These are phyloP conservation scores for Noctua janthina DNA, from an alignment of 2,888 invertebrate species.

Conservation along the genomic window DNA sequence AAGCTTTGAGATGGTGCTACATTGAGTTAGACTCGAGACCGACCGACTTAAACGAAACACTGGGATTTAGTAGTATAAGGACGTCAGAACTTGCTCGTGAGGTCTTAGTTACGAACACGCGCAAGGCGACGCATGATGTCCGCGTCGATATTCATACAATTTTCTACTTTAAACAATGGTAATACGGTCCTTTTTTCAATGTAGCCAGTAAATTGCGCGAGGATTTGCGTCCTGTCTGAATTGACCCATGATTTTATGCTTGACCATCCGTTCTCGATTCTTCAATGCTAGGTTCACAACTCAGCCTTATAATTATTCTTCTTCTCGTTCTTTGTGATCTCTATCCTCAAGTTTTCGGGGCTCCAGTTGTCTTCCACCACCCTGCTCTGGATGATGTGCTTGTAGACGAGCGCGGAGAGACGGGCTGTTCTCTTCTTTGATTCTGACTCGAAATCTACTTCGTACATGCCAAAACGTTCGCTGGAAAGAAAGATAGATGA, in stretches of 20 bases:
- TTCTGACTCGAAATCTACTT: conserved; percentile 92
- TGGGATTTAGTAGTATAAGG: too few species aligned
- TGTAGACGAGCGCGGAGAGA: conserved; percentile 90
- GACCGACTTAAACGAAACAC: too few species aligned
- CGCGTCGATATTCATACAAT: too few species aligned
- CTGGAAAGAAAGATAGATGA: conserved; percentile 68
- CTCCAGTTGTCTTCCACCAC: conserved; percentile 77
- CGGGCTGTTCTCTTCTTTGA: conserved; percentile 91
- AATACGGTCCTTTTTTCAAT: neutral
- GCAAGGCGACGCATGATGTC: too few species aligned
- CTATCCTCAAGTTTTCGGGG: conserved; percentile 75
- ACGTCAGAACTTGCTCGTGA: too few species aligned
- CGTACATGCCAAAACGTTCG: conserved; percentile 92
- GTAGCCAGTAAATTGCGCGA: neutral
- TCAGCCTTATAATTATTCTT: conserved; percentile 67
- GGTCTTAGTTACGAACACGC: too few species aligned
- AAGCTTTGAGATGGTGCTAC: too few species aligned
- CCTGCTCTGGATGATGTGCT: conserved; percentile 79
- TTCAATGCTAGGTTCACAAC: conserved; percentile 60
- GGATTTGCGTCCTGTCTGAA: neutral
- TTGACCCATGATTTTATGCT: neutral
- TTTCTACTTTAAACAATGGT: neutral
- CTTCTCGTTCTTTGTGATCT: conserved; percentile 68
- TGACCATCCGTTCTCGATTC: neutral
- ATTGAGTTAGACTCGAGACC: too few species aligned